Conservation (phyloP, 2,888 invertebrate species). For the Sthenelais limicola region DNA sequence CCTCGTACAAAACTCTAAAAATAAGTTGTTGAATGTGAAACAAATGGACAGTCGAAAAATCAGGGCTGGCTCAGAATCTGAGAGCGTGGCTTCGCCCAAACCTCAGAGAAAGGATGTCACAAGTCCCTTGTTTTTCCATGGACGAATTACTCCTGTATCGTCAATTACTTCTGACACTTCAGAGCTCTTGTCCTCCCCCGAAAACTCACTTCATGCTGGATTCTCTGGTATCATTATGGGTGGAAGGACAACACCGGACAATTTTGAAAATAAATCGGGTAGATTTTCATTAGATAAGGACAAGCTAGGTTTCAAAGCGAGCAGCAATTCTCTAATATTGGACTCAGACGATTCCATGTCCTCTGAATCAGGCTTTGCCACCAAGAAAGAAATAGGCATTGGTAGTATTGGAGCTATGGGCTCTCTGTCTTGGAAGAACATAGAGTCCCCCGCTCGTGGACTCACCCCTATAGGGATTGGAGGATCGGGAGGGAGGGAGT, state of each 20-base stretch:
- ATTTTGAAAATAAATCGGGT: background rate
- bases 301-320: constrained; percentile 44
- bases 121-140: constrained; percentile 26
- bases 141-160: constrained; percentile 22
- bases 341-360: constrained; percentile 38
- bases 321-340: constrained; percentile 40
- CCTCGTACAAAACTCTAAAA: constrained; percentile 7
- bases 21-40: constrained; percentile 1
- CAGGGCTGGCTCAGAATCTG: background rate
- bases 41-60: background rate
- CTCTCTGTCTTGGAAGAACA: constrained; percentile 36
- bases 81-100: background rate
- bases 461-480: constrained; percentile 27
- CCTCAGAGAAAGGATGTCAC: background rate
- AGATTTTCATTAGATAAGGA: constrained; percentile 15
- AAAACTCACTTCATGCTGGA: constrained; percentile 20
- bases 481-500: background rate
- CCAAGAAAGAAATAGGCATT: constrained; percentile 16
- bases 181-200: constrained; percentile 16
- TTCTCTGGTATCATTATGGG: constrained; percentile 32
- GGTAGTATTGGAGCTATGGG: constrained; percentile 36
- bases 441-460: background rate
- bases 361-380: constrained; percentile 6
- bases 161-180: constrained; percentile 27
- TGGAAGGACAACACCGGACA: constrained; percentile 5